A percentile compares a stretch with the other conserved stretches of the same genome.
Evolutionary conservation across 2,113 vertebrate genomes (phyloP).

Genomic region (Raphicerus campestris): DNA sequence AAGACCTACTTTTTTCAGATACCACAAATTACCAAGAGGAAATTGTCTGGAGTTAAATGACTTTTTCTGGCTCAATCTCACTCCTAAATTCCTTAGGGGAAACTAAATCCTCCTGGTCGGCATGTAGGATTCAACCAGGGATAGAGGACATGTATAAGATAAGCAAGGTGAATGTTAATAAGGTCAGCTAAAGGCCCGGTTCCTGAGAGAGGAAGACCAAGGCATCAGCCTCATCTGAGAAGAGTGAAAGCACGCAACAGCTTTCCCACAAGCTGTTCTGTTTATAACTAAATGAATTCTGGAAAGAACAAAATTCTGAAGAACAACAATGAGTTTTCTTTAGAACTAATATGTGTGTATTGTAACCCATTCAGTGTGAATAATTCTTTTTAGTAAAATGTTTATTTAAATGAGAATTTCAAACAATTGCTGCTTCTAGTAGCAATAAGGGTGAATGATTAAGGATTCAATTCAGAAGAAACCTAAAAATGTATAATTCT

Average conservation of each 20-base stretch:
- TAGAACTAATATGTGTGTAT: background rate
- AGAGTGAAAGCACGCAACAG: background rate
- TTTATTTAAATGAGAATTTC: conserved; percentile 6
- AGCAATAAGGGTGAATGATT: background rate
- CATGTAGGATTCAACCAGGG: background rate
- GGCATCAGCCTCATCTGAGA: background rate
- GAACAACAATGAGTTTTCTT: background rate
- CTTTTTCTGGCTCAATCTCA: background rate
- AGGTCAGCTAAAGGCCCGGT: background rate
- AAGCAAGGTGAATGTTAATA: conserved; percentile 27
- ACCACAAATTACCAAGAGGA: conserved; percentile 33
- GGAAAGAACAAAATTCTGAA: background rate
- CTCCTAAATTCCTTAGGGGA: background rate
- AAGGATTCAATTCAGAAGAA: background rate
- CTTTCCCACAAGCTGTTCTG: background rate
- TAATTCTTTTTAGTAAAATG: background rate
- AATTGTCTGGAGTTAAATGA: conserved; percentile 20
- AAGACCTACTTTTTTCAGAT: background rate
- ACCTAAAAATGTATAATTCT: background rate
- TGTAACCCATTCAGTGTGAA: background rate
- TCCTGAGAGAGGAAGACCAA: background rate
- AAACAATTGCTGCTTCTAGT: background rate
- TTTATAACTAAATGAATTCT: background rate
- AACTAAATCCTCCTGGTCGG: background rate
- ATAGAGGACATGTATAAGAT: background rate